Conservation (phyloP, 2,797 vertebrate species). For the Rachycentron canadum region DNA sequence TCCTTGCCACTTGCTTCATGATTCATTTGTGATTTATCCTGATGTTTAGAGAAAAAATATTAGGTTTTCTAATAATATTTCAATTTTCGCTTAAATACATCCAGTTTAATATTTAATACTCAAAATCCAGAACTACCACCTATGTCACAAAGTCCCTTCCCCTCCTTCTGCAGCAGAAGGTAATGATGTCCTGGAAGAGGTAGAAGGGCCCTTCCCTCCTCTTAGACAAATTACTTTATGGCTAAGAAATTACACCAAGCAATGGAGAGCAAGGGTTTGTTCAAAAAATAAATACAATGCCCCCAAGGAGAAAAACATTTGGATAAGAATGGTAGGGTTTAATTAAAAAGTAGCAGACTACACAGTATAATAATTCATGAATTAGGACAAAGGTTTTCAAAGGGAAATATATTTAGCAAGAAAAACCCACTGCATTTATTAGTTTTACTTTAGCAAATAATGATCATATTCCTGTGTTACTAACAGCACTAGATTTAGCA, state of each 20-base stretch:
- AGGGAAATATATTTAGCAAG: slow-evolving; percentile 26
- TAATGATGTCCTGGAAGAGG: slow-evolving; percentile 17
- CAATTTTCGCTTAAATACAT: background rate
- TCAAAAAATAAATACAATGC: slow-evolving; percentile 24
- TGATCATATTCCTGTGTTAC: slow-evolving; percentile 8
- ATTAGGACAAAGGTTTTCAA: slow-evolving; percentile 29
- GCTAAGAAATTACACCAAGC: slow-evolving; percentile 18
- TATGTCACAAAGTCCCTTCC: slow-evolving; percentile 7
- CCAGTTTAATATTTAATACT: background rate
- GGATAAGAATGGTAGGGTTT: slow-evolving; percentile 23
- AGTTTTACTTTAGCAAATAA: slow-evolving; percentile 26
- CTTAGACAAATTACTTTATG: slow-evolving; percentile 24
- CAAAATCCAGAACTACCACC: background rate
- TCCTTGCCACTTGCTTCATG: background rate
- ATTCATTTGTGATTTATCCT: background rate
- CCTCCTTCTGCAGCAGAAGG: slow-evolving; percentile 2
- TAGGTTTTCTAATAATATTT: background rate
- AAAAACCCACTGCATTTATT: slow-evolving; percentile 16
- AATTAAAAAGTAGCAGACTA: slow-evolving; percentile 47
- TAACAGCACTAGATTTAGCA: slow-evolving; percentile 12
- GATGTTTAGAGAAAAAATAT: background rate
- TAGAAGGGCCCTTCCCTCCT: background rate
- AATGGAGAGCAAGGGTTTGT: slow-evolving; percentile 17
- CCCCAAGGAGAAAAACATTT: slow-evolving; percentile 31
- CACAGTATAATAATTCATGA: slow-evolving; percentile 24